Base-by-base conservation (phyloP, 1,140 invertebrate genomes). In the Drosophila auraria region DNA sequence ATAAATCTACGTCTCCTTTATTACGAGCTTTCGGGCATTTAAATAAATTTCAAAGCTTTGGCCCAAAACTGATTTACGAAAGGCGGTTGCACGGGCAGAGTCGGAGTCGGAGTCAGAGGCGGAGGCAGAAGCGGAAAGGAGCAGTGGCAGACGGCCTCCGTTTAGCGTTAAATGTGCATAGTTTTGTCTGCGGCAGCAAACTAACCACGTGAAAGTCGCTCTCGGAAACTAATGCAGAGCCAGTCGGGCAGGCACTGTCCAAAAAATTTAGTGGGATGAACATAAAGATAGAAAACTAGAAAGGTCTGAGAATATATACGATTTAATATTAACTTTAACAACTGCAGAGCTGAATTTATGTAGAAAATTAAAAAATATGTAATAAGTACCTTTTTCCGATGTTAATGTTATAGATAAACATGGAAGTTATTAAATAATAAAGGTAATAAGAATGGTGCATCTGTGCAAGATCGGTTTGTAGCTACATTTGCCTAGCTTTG, bases 21-120 rank as follows among this genome's bases (percentile, higher is more conserved):
- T 89, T 90, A 91, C 82, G 79, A 82, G 86, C 86, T 89, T 89
- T 74, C 70, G 78, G 82, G 86, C 86, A 91, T 87, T 90, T 90
- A 90, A 81, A 90, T 90, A 90, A 91, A 90, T 90, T 90, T 90
- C 79, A 86, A 82, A 81, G 78, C 76, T 80, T 80, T 80, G 77
- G 59, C 66, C 76, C 76, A 64, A 57, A 90, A 82, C 82, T 89
- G 84, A 89, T 89, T 89, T 89, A 83, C 81, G 44, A 64, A 83
- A 14, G 60, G 17, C 40, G 38, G n/a, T 27, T 11, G 47, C 33
- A 6, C 3, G 33, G 33, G 23, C 11, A 4, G 6, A 23, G 17
- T 23, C 11, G 9, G 20, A 20, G 20, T 20, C 5, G 17, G 2
- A 20, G 20, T 20, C 20, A 8, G 25, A 25, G 27, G 5, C 6